Conservation (phyloP, 2,888 invertebrate species). For the Pammene aurita region DNA sequence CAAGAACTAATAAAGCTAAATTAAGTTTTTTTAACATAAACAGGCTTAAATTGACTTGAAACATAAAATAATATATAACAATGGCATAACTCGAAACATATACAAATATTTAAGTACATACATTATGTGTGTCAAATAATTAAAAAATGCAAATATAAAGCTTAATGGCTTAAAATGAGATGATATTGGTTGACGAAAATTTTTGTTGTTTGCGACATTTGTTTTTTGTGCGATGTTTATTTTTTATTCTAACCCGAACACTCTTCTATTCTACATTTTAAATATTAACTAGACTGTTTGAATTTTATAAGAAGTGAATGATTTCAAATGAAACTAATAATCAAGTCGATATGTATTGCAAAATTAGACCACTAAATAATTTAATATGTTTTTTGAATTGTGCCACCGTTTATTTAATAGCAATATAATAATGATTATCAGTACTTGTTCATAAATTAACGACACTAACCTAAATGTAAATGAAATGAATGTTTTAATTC, state of each 20-base stretch:
- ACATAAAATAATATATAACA: slow-evolving; percentile 30
- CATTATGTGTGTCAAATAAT: not conserved
- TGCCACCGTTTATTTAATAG: slow-evolving; percentile 21
- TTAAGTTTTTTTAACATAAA: slow-evolving; percentile 28
- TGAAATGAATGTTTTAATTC: slow-evolving; percentile 38
- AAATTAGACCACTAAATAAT: too few relatives aligned
- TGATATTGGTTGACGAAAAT: too few relatives aligned
- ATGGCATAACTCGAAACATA: slow-evolving; percentile 16
- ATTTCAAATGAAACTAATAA: too few relatives aligned
- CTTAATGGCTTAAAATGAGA: too few relatives aligned
- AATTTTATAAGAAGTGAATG: too few relatives aligned
- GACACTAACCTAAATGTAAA: slow-evolving; percentile 18
- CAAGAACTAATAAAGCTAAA: slow-evolving; percentile 10
- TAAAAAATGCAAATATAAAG: too few relatives aligned
- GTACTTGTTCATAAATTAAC: slow-evolving; percentile 39
- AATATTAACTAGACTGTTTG: too few relatives aligned
- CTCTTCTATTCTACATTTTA: too few relatives aligned
- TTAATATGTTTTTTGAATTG: not conserved
- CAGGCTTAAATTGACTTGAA: slow-evolving; percentile 39
- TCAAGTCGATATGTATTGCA: too few relatives aligned
- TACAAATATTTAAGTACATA: not conserved
- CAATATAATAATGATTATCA: slow-evolving; percentile 35
- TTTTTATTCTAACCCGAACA: too few relatives aligned
- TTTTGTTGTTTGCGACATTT: too few relatives aligned
- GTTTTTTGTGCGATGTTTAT: too few relatives aligned